Evolutionary conservation across 2,888 invertebrate species (phyloP), one percentile per base, ranked within the genome.

Genomic region (Horisme vitalbata): DNA sequence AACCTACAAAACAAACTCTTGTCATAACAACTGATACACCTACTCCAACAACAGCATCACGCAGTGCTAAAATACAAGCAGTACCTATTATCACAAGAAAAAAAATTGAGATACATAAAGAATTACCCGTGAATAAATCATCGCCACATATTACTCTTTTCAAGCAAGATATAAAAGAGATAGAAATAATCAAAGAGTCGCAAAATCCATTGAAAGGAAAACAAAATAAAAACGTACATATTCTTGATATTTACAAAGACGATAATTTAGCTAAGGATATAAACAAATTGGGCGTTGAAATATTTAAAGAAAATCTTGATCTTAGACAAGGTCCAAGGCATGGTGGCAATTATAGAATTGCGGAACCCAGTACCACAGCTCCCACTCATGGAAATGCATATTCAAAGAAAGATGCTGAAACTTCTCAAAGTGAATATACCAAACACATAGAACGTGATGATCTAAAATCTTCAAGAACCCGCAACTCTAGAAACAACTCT

Each of bases 281-380:
- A 12, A 89, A 89, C 53, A 79, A 82, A 57, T 61, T 88, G 43
- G 75, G 79, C 31, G 82, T 90, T 8, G 90, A 90, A 73, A 67
- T 90, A 57, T 89, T 90, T 37, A 75, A 68, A 51, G 74, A 80
- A 50, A 70, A 76, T 38, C 58, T 86, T 36, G 73, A 85, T 52
- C 49, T 84, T 2, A 68, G 66, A 13, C 69, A 68, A 13, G 81
- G 83, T 3, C 87, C 85, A 4, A 79, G 69, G 55, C 89, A 89
- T 60, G 90, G 90, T 27, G 90, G 90, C 14, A 90, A 90, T 54
- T 89, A 89, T 43, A 75, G 77, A 68, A 74, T 66, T 11, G 66
- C 68, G 43, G 68, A 69, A 51, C 58, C 54, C 8, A 45, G 45
- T 4, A 52, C 52, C 15, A 39, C 45, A 8, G 7, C 44, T 6